These are phyloP conservation scores for Drosophila lutescens DNA, from an alignment of 2,888 invertebrate genomes.

Conservation along the genomic window DNA sequence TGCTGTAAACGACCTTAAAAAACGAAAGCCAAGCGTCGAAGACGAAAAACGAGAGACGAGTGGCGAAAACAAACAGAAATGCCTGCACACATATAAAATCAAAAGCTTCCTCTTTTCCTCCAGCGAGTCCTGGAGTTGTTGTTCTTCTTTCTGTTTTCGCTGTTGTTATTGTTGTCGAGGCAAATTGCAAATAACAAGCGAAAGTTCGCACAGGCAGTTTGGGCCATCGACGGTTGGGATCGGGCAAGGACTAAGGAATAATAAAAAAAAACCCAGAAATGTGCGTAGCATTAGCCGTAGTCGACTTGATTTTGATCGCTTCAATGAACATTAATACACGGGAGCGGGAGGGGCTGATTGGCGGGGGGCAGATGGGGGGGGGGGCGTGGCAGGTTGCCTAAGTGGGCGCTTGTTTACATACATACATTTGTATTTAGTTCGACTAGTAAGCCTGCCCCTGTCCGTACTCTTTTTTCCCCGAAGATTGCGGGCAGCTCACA, in stretches of 20 bases:
- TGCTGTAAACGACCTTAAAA: constrained; percentile 79
- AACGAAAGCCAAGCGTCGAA: constrained; percentile 53
- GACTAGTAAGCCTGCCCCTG: constrained; percentile 38
- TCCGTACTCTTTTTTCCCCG: constrained; percentile 37
- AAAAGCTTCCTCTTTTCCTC: constrained; percentile 46
- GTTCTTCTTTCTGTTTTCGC: constrained; percentile 19
- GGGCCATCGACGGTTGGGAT: constrained; percentile 41
- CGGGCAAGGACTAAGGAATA: constrained; percentile 39
- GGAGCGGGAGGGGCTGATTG: constrained; percentile 19
- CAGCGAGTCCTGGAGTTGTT: too few species aligned
- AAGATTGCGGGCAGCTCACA: constrained; percentile 1
- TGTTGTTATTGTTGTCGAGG: constrained; percentile 55
- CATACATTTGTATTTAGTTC: constrained; percentile 74
- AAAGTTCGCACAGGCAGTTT: constrained; percentile 59
- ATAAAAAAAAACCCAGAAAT: constrained; percentile 43
- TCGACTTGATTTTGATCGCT: constrained; percentile 80
- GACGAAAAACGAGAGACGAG: constrained; percentile 27
- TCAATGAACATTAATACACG: constrained; percentile 81
- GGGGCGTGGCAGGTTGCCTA: constrained; percentile 59
- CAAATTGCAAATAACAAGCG: constrained; percentile 78
- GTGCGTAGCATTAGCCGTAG: constrained; percentile 78
- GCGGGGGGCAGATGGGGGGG: constrained; percentile 3
- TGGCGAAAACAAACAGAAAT: constrained; percentile 69
- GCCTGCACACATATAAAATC: constrained; percentile 66
- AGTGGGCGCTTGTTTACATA: constrained; percentile 79